Evolutionary conservation across 53 echinoderm and acorn worm species (phyloP), one percentile per base, ranked within the genome.

Genomic region (Henricia sp.): DNA sequence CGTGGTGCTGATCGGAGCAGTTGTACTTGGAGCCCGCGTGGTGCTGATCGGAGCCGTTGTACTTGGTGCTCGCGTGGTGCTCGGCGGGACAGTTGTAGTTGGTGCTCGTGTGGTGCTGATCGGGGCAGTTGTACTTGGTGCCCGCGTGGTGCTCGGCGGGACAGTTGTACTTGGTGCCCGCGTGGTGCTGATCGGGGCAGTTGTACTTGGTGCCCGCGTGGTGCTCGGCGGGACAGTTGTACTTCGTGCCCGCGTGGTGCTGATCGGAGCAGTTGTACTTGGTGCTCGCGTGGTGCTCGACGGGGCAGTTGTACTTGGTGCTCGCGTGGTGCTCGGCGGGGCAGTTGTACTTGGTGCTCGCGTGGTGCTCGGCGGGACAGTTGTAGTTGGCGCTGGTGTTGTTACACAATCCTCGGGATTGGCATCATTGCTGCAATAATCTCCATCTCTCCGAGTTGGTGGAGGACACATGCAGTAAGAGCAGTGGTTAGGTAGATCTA

Each of bases 321-420:
- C 67, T 0, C 38, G 16, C 40, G 67, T 67, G 0, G 67, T 67
- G 0, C 5, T 24, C 36, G 64, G 64, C 27, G 36, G 3, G 5
- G 24, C 11, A 34, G 64, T 64, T 3, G 64, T 64, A 19, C 33
- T 64, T 34, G 64, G 64, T 64, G 64, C 64, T 0, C 64, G 64
- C 35, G 71, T 52, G 2, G 50, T 71, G 27, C 50, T 41, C 32
- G 71, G 71, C 12, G 71, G 4, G 32, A 51, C 50, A 27, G 51
- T 50, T 24, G 71, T 70, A 29, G 30, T 28, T n/a, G n/a, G n/a
- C n/a, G n/a, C n/a, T n/a, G n/a, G n/a, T n/a, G n/a, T n/a, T n/a
- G n/a, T 56, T 56, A 35, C 52, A 72, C 12, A n/a, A 3, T 1
- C 23, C 72, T 20, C 72, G 50, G 4, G 72, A 52, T 50, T 51